Evolutionary conservation across 2,888 invertebrate genomes (phyloP).

Genomic region (Holacanthella duospinosa): DNA sequence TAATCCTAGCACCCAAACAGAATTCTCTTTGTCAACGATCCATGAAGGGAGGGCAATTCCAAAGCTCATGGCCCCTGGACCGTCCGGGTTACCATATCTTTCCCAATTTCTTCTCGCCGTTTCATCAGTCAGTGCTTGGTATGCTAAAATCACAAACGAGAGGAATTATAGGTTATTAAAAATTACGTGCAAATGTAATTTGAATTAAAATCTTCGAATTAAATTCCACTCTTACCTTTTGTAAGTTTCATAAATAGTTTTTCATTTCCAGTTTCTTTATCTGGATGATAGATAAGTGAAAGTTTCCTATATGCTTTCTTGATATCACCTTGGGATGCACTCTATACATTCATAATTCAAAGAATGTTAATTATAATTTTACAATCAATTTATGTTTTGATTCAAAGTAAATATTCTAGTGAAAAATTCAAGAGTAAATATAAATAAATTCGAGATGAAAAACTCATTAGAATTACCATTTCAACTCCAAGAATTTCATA

Average conservation of each 20-base stretch:
- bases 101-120: conserved; percentile 97
- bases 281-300: conserved; percentile 90
- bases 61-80: conserved; percentile 97
- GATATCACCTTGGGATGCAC: conserved; percentile 75
- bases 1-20: conserved; percentile 85
- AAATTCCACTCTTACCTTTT: conserved; percentile 80
- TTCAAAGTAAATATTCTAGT: no score
- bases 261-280: conserved; percentile 93
- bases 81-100: conserved; percentile 98
- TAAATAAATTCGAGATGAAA: no score
- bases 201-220: neutral
- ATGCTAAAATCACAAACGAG: conserved; percentile 41
- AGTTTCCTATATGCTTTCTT: conserved; percentile 91
- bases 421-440: no score
- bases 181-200: neutral
- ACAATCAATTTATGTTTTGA: no score
- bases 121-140: conserved; percentile 88
- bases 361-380: no score
- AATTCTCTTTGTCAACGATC: conserved; percentile 99
- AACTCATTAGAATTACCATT: conserved; percentile 53
- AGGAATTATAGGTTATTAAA: neutral
- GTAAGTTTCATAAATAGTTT: conserved; percentile 95
- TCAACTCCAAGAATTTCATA: conserved; percentile 89
- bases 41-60: conserved; percentile 98
- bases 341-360: conserved; percentile 50